phyloP scores from a whole-genome alignment of 2,888 invertebrate species.

The Epistrophella euchroma region DNA sequence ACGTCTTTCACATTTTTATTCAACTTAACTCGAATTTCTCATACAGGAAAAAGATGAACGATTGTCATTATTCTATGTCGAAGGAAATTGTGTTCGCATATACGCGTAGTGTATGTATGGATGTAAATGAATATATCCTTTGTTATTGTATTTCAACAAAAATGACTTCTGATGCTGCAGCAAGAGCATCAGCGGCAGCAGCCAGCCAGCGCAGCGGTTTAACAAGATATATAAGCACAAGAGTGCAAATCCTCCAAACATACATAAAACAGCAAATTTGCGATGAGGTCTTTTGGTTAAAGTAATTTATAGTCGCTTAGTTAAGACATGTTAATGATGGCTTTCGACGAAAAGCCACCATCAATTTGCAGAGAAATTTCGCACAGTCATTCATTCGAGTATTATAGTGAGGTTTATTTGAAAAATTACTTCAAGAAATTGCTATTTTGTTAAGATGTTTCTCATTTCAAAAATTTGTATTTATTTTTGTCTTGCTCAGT shows the following conservation, averaged over 20 bases:
- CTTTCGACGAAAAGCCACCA: constrained; percentile 55
- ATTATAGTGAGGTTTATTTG: background rate
- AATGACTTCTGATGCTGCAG: constrained; percentile 11
- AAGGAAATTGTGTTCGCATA: constrained; percentile 49
- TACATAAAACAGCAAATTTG: background rate
- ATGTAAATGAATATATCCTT: background rate
- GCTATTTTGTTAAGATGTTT: constrained; percentile 3
- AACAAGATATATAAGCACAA: constrained; percentile 20
- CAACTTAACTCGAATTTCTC: constrained; percentile 17
- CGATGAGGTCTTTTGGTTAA: constrained; percentile 63
- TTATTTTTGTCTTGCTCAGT: too few relatives aligned
- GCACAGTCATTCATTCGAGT: constrained; percentile 20
- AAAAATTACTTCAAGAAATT: constrained; percentile 28
- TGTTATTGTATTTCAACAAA: background rate
- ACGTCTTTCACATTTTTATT: constrained; percentile 29
- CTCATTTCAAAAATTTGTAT: background rate
- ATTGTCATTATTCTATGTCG: constrained; percentile 76
- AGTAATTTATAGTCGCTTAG: constrained; percentile 62
- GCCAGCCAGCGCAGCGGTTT: background rate
- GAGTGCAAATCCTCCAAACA: constrained; percentile 38
- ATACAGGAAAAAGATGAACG: constrained; percentile 70
- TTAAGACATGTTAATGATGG: constrained; percentile 70
- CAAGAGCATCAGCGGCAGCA: too few relatives aligned
- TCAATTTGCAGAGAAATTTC: constrained; percentile 36
- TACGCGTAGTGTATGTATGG: too few relatives aligned